A percentile compares a stretch with the other conserved stretches of the same genome.
phyloP scores from a whole-genome alignment of 2,113 vertebrate species.

The Phylloscopus whistleri region DNA sequence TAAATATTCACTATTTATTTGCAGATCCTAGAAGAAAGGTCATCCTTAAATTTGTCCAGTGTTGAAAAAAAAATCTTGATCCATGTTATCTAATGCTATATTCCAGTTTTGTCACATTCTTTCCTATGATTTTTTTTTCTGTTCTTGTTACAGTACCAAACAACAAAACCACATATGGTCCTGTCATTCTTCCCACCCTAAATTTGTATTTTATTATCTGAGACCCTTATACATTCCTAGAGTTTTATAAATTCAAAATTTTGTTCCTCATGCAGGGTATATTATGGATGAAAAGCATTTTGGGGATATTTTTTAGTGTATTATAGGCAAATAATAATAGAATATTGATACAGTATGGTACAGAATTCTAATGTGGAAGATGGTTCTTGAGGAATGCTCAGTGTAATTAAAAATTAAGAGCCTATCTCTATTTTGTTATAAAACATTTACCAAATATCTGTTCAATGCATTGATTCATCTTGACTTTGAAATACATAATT shows the following conservation, averaged over 20 bases:
- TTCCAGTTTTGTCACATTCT: background rate
- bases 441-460: background rate
- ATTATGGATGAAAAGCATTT: background rate
- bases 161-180: background rate
- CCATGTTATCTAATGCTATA: background rate
- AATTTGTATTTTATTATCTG: background rate
- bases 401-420: background rate
- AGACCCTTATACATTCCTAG: background rate
- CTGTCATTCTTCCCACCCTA: background rate
- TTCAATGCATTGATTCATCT: slow-evolving; percentile 10
- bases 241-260: background rate
- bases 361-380: background rate
- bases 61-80: background rate
- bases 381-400: background rate
- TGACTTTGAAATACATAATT: slow-evolving; percentile 14
- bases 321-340: background rate
- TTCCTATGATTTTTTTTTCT: background rate
- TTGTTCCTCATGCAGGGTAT: background rate
- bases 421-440: background rate
- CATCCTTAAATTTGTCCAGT: background rate
- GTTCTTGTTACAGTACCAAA: background rate
- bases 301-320: background rate
- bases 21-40: background rate
- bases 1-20: background rate
- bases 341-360: background rate